A percentile compares a stretch with the other conserved stretches of the same genome.
Conservation (phyloP, 2,797 vertebrate species). For the Halcyon chelicuti region DNA sequence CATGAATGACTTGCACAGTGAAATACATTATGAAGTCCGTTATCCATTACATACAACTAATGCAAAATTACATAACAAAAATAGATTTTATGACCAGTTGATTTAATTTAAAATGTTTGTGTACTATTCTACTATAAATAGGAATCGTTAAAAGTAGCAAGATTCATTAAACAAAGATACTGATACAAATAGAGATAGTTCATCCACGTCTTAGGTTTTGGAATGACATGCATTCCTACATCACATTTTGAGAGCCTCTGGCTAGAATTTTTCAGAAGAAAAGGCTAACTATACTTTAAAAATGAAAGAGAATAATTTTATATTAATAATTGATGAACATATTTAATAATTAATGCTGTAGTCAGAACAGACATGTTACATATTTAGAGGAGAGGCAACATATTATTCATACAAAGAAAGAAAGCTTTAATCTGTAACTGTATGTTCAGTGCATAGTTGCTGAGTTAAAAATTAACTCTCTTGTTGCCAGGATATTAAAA, state of each 20-base stretch:
- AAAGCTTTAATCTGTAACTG: not conserved
- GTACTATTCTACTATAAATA: not conserved
- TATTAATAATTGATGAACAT: constrained; percentile 6
- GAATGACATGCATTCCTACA: not conserved
- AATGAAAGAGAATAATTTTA: constrained; percentile 10
- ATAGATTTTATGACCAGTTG: not conserved
- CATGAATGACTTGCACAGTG: not conserved
- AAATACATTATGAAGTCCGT: not conserved
- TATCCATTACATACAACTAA: not conserved
- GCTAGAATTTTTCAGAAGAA: not conserved
- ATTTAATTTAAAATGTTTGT: not conserved
- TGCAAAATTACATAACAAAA: not conserved
- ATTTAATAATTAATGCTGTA: constrained; percentile 47
- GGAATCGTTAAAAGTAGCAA: not conserved
- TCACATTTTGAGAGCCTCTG: not conserved
- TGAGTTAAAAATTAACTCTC: constrained; percentile 23
- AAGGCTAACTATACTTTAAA: not conserved
- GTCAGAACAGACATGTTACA: not conserved
- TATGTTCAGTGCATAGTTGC: not conserved
- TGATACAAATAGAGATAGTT: not conserved
- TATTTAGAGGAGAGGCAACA: not conserved
- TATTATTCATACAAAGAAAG: not conserved
- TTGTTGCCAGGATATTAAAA: not conserved
- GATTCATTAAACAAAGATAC: not conserved
- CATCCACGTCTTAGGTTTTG: not conserved